Evolutionary conservation across 2,113 vertebrate genomes (phyloP).

Genomic region (Taxidea taxus): DNA sequence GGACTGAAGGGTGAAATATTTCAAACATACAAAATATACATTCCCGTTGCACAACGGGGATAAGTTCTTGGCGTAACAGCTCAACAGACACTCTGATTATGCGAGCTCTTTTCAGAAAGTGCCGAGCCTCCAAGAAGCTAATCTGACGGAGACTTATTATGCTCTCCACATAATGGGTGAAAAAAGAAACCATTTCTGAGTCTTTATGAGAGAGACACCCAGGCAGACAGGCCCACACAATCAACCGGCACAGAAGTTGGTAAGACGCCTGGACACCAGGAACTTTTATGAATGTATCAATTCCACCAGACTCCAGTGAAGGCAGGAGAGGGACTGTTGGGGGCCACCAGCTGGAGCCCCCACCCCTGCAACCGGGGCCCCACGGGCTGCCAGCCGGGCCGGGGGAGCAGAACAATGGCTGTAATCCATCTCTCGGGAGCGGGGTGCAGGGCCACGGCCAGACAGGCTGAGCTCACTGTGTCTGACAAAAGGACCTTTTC

Average conservation of each 20-base stretch:
- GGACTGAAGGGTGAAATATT: background rate
- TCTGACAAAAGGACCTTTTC: conserved; percentile 56
- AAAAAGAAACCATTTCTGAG: conserved; percentile 49
- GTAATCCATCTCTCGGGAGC: background rate
- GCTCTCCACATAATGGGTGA: conserved; percentile 56
- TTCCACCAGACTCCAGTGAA: conserved; percentile 16
- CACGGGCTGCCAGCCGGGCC: background rate
- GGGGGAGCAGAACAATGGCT: background rate
- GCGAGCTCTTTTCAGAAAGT: conserved; percentile 5
- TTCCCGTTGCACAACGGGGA: background rate
- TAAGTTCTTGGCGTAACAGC: background rate
- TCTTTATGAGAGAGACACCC: conserved; percentile 23
- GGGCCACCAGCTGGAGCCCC: background rate
- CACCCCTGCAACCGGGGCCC: no score
- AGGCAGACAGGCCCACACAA: conserved; percentile 34
- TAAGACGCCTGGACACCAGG: background rate
- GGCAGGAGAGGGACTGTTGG: background rate
- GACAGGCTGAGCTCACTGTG: background rate
- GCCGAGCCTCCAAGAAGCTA: conserved; percentile 9
- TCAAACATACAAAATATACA: background rate
- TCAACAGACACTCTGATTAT: conserved; percentile 24
- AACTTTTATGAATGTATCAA: conserved; percentile 42
- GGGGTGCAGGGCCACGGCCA: background rate
- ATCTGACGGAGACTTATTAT: conserved; percentile 64
- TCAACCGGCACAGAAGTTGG: background rate